These are phyloP conservation scores for Chaetodon trifasciatus DNA, from an alignment of 2,797 vertebrate genomes.

Conservation along the genomic window DNA sequence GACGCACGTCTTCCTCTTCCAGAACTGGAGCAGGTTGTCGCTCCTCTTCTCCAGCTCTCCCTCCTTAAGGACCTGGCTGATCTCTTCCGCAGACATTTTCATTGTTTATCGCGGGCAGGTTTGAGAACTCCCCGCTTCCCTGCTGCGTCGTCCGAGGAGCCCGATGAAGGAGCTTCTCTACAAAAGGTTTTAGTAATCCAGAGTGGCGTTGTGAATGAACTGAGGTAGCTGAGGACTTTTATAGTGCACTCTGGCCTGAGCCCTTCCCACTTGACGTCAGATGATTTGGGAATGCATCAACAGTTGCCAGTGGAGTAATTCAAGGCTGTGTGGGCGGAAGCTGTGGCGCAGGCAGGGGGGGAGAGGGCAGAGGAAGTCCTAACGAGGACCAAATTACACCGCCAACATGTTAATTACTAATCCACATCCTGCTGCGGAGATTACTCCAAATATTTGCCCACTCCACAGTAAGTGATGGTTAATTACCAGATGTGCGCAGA, in stretches of 20 bases:
- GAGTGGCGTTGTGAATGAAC: slow-evolving; percentile 74
- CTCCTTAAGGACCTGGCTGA: slow-evolving; percentile 90
- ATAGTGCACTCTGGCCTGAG: slow-evolving; percentile 30
- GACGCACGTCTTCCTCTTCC: slow-evolving; percentile 96
- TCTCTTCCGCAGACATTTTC: slow-evolving; percentile 85
- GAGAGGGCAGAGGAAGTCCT: slow-evolving; percentile 69
- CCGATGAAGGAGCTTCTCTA: slow-evolving; percentile 56
- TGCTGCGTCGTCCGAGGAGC: slow-evolving; percentile 54
- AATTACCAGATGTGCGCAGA: slow-evolving; percentile 45
- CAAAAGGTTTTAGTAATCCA: slow-evolving; percentile 63
- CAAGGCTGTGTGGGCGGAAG: slow-evolving; percentile 80
- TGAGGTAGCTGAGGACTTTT: slow-evolving; percentile 47
- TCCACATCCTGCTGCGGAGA: slow-evolving; percentile 65
- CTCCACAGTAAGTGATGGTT: slow-evolving; percentile 38
- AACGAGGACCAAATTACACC: slow-evolving; percentile 72
- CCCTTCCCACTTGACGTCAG: slow-evolving; percentile 83
- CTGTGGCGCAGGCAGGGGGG: slow-evolving; percentile 37
- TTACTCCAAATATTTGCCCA: slow-evolving; percentile 65
- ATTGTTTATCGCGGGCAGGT: slow-evolving; percentile 64
- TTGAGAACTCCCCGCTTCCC: slow-evolving; percentile 20
- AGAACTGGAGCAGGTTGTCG: slow-evolving; percentile 95
- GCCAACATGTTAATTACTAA: slow-evolving; percentile 75
- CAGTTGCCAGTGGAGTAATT: slow-evolving; percentile 80
- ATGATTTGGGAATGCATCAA: slow-evolving; percentile 74
- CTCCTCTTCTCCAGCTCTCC: slow-evolving; percentile 98